These are phyloP conservation scores for Aeoliscus strigatus DNA, from an alignment of 2,797 vertebrate genomes.

Conservation along the genomic window DNA sequence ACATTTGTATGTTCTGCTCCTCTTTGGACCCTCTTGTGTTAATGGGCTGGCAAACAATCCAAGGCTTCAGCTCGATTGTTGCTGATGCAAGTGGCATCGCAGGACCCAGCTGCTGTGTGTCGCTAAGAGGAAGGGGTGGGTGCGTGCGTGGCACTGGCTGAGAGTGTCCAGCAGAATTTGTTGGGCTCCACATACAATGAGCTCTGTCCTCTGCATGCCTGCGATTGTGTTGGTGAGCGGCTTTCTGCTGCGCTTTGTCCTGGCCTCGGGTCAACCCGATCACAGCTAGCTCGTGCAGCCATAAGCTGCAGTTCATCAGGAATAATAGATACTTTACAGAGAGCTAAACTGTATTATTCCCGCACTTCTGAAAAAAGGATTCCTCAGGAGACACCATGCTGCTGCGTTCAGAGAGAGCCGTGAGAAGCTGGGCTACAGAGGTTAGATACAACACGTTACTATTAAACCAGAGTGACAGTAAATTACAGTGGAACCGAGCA, in stretches of 20 bases:
- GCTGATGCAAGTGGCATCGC: slow-evolving; percentile 34
- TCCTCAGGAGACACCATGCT: slow-evolving; percentile 59
- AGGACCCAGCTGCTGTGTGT: slow-evolving; percentile 38
- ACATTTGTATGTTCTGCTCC: no score
- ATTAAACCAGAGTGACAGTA: slow-evolving; percentile 17
- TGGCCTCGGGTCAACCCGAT: slow-evolving; percentile 33
- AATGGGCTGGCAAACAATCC: no score
- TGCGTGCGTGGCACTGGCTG: slow-evolving; percentile 44
- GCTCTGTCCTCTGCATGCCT: slow-evolving; percentile 50
- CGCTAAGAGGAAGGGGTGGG: slow-evolving; percentile 17
- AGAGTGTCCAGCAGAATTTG: slow-evolving; percentile 41
- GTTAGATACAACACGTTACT: slow-evolving; percentile 55
- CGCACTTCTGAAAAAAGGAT: slow-evolving; percentile 40
- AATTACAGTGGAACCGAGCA: slow-evolving; percentile 11
- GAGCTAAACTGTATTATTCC: slow-evolving; percentile 14
- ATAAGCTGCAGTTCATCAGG: slow-evolving; percentile 35
- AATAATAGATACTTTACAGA: slow-evolving; percentile 26
- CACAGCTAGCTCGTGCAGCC: slow-evolving; percentile 25
- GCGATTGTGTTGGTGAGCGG: slow-evolving; percentile 42
- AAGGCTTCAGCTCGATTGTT: no score
- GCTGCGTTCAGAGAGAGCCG: slow-evolving; percentile 57
- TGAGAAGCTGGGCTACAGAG: slow-evolving; percentile 57
- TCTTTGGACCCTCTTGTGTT: no score
- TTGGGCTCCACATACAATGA: slow-evolving; percentile 55
- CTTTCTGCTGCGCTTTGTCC: slow-evolving; percentile 48